Conservation (phyloP, 2,113 vertebrate species). For the Elanus axillaris region DNA sequence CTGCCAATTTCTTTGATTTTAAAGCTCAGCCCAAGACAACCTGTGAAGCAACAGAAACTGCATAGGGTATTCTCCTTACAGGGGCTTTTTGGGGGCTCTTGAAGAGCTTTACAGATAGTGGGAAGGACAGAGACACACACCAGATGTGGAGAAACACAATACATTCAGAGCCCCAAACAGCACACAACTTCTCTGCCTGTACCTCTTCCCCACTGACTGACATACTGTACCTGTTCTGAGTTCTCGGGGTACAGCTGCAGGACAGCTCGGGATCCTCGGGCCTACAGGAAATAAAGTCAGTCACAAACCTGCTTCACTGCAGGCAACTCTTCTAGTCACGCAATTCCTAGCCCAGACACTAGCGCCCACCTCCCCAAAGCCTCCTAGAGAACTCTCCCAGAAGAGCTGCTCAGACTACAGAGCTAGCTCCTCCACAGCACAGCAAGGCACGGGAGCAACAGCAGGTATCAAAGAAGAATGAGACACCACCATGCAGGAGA, state of each 20-base stretch:
- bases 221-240: conserved; percentile 84
- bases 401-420: not conserved
- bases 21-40: not conserved
- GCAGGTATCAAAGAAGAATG: not conserved
- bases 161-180: not conserved
- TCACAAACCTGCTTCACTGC: not conserved
- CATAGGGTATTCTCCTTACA: not conserved
- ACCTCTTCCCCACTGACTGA: not conserved
- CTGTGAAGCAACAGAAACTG: not conserved
- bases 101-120: not conserved
- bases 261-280: conserved; percentile 85
- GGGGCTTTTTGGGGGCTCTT: not conserved
- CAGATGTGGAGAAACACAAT: accelerated
- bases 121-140: not conserved
- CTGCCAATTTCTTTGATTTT: not conserved
- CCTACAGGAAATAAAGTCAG: conserved; percentile 65
- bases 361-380: not conserved
- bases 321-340: not conserved
- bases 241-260: conserved; percentile 96
- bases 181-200: not conserved
- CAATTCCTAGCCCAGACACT: not conserved
- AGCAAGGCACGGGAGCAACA: not conserved
- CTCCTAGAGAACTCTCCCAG: not conserved
- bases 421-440: not conserved
- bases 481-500: not conserved